Conservation (phyloP, 2,888 invertebrate species). For the Plebejus melissa region DNA sequence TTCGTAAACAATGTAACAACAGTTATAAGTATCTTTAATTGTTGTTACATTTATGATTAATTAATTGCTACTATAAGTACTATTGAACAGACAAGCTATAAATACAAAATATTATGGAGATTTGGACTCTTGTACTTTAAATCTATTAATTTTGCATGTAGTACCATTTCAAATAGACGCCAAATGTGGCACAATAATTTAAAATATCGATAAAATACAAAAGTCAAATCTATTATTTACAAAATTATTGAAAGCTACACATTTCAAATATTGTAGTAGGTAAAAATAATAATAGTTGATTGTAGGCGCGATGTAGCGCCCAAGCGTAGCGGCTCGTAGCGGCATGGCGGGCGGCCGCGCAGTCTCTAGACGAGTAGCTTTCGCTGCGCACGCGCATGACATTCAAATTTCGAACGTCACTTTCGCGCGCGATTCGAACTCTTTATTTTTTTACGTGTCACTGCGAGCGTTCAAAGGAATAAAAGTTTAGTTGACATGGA, state of each 20-base stretch:
- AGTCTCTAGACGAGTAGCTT: conserved; percentile 63
- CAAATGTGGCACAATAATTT: not conserved
- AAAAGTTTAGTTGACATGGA: conserved; percentile 25
- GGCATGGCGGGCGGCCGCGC: conserved; percentile 46
- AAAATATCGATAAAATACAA: not conserved
- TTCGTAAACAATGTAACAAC: not conserved
- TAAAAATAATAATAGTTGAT: conserved; percentile 5
- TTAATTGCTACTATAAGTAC: too few relatives aligned
- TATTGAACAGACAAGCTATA: too few relatives aligned
- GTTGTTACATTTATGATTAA: too few relatives aligned
- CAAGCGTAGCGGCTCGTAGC: conserved; percentile 62
- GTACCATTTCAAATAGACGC: too few relatives aligned
- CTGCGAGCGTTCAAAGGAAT: conserved; percentile 20
- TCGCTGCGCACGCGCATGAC: conserved; percentile 65
- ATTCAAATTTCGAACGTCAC: conserved; percentile 48
- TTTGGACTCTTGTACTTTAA: too few relatives aligned
- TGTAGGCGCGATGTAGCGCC: conserved; percentile 54
- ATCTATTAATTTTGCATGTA: too few relatives aligned
- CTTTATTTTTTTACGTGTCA: conserved; percentile 29
- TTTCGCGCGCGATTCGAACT: conserved; percentile 43
- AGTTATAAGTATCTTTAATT: too few relatives aligned
- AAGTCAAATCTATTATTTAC: not conserved
- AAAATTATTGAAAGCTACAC: not conserved
- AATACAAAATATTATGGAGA: too few relatives aligned
- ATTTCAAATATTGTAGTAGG: not conserved